Base-by-base conservation (phyloP, 2,888 invertebrate species). In the Melanostoma scalare region DNA sequence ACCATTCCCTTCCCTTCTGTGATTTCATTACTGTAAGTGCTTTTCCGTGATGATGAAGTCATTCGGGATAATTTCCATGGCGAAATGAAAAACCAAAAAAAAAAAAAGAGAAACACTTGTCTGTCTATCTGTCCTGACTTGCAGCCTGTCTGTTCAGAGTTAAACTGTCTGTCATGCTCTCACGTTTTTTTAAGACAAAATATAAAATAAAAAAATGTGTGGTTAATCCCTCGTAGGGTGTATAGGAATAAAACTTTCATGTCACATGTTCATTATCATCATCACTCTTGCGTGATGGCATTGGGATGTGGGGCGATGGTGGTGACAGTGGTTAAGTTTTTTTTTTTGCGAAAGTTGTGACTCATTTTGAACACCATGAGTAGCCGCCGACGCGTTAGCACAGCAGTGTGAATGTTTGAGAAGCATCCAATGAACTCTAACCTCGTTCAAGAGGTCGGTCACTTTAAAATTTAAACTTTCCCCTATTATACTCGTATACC, bases 241-340 rank as follows among this genome's bases (percentile, higher is more conserved):
- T 48, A 4, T 36, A 65, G 46, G 46, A 56, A 73, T 73, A 69
- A 55, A 82, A 82, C 78, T 69, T 73, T 73, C 78, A 78, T 82
- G 82, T 82, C 82, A 78, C 73, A 60, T 82, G 73, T 58, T 78
- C 82, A 78, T 78, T 82, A 82, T 69, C 52, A 58, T 69, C 78
- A 44, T 69, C 81, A 82, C 40, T 68, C 42, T 82, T 73, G 82
- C 78, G 69, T 82, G 82, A 69, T 71, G 71, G 44, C 30, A 63
- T 46, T 60, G 63, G 46, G 61, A 48, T 38, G 48, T 20, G 46
- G 30, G 30, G 61, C 48, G 63, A 38, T 63, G 10, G 9, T 5
- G 38, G 40, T 58, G 61, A 50, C 60, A 60, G 9, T 50, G 60
- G 20, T 20, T 46, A 9, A 33, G 31, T 53, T 46, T 50, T 50